Percentiles rank a stretch among this genome's conserved stretches.
Conservation (phyloP, 1,140 invertebrate genomes). For the Bathynomus jamesi region DNA sequence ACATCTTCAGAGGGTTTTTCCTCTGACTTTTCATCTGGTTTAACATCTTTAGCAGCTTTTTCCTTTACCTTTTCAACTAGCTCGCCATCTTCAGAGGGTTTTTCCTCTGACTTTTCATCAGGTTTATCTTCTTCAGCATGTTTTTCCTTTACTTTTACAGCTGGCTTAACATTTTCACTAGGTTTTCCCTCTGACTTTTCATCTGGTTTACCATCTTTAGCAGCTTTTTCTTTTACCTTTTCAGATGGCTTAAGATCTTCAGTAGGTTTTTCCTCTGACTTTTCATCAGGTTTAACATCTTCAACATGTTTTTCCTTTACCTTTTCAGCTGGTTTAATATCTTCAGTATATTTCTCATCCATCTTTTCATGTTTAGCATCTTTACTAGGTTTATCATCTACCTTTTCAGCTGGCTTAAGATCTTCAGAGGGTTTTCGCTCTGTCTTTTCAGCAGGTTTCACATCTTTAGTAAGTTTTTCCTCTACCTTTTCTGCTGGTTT, state of each 20-base stretch:
- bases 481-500: not conserved
- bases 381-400: not conserved
- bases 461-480: not conserved
- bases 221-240: not conserved
- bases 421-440: not conserved
- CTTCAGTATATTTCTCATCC: not conserved
- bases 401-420: too few species aligned
- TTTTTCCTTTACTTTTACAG: not conserved
- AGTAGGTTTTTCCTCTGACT: conserved; percentile 8
- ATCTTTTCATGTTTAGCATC: not conserved
- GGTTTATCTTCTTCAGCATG: not conserved
- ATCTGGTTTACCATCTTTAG: not conserved
- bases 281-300: conserved; percentile 1
- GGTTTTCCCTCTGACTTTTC: not conserved
- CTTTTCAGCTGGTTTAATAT: not conserved
- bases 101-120: not conserved
- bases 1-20: too few species aligned
- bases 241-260: too few species aligned
- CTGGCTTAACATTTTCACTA: not conserved
- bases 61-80: not conserved
- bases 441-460: conserved; percentile 9
- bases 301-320: not conserved
- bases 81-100: not conserved
- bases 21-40: conserved; percentile 6
- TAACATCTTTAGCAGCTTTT: not conserved